Conservation (phyloP, 2,888 invertebrate genomes). For the Heliconius cydno region DNA sequence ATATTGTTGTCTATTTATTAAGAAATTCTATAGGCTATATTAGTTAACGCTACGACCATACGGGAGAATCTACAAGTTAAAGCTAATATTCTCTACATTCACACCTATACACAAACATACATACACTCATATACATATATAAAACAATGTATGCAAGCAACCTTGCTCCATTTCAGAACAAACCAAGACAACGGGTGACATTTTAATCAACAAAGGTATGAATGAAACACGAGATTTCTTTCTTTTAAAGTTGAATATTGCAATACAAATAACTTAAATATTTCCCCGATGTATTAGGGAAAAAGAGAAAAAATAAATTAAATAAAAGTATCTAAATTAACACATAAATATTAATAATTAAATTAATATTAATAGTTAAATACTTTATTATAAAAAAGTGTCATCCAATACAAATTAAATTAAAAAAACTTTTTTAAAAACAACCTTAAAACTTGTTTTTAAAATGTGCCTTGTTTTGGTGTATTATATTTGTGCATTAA, state of each 20-base stretch:
- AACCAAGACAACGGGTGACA: slow-evolving; percentile 22
- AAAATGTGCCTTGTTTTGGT: no score
- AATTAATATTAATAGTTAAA: no score
- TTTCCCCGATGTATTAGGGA: not conserved
- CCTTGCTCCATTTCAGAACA: slow-evolving; percentile 18
- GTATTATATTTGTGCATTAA: no score
- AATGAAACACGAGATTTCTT: slow-evolving; percentile 21
- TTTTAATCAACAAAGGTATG: slow-evolving; percentile 28
- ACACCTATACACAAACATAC: not conserved
- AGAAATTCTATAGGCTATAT: no score
- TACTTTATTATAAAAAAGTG: no score
- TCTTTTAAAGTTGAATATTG: slow-evolving; percentile 5
- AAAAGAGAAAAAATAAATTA: not conserved
- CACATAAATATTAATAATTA: no score
- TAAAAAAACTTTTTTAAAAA: no score
- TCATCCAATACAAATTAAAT: no score
- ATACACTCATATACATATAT: not conserved
- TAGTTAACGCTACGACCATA: no score
- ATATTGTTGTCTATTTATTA: no score
- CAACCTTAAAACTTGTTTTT: no score
- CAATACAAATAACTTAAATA: not conserved
- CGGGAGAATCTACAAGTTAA: no score
- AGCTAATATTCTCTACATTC: not conserved
- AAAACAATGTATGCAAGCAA: not conserved
- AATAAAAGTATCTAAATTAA: not conserved